Evolutionary conservation across 2,113 vertebrate genomes (phyloP).

Genomic region (Microcebus tavaratra): DNA sequence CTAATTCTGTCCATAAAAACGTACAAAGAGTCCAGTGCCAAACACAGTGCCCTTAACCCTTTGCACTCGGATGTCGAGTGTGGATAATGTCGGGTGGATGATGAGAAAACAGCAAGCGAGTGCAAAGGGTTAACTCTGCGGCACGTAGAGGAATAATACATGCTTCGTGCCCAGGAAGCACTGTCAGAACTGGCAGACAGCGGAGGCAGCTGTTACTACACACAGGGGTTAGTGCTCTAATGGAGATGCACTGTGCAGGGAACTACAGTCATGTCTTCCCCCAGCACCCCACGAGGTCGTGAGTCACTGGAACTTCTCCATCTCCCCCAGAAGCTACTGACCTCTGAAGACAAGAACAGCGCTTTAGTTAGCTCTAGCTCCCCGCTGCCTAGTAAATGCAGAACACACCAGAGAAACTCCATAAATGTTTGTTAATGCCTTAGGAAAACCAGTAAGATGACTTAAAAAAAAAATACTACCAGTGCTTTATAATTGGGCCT

Average conservation of each 20-base stretch:
- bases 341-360: neutral
- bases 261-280: neutral
- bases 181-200: neutral
- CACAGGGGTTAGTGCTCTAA: fast-evolving
- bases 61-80: no score
- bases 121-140: neutral
- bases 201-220: fast-evolving
- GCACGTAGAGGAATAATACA: fast-evolving
- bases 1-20: neutral
- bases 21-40: no score
- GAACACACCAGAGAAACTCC: fast-evolving
- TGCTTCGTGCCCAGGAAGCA: fast-evolving
- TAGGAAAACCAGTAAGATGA: neutral
- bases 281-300: fast-evolving
- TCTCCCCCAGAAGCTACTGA: fast-evolving
- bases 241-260: neutral
- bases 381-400: neutral
- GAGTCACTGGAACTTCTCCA: neutral
- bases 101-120: no score
- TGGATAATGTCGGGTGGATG: no score
- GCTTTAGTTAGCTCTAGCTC: neutral
- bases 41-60: fast-evolving
- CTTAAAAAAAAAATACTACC: neutral
- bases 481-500: fast-evolving
- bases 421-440: fast-evolving